A percentile compares a stretch with the other conserved stretches of the same genome.
phyloP scores from a whole-genome alignment of 2,888 invertebrate species.

The Cheilosia vulpina region DNA sequence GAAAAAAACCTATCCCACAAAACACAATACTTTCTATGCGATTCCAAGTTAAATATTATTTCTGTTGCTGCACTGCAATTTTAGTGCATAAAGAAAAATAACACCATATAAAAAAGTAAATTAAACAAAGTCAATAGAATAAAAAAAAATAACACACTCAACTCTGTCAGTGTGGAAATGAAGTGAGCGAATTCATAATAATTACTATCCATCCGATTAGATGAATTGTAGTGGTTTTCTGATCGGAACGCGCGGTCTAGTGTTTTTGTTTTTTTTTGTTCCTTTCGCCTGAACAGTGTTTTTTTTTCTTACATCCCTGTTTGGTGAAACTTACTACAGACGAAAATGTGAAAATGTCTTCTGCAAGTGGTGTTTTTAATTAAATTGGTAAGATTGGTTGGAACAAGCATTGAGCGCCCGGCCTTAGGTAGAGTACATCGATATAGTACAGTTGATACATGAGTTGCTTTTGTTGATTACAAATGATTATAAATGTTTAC shows the following conservation, averaged over 20 bases:
- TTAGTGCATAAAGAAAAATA: constrained; percentile 34
- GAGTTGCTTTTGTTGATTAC: no score
- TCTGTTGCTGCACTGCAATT: constrained; percentile 59
- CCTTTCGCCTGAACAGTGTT: not conserved
- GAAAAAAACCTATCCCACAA: constrained; percentile 1
- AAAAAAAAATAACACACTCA: not conserved
- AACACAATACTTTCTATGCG: constrained; percentile 50
- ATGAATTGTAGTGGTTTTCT: constrained; percentile 52
- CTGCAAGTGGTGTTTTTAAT: not conserved
- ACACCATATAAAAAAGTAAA: constrained; percentile 26
- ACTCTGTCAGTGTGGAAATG: constrained; percentile 33
- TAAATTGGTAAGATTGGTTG: no score
- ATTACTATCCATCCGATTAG: constrained; percentile 57
- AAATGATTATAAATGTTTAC: no score
- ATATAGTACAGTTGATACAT: no score
- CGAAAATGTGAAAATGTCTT: not conserved
- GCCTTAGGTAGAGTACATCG: no score
- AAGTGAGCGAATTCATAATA: constrained; percentile 30
- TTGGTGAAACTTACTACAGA: not conserved
- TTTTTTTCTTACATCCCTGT: not conserved
- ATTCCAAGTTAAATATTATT: constrained; percentile 65
- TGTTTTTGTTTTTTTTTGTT: not conserved
- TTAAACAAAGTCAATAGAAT: constrained; percentile 38
- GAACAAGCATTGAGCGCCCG: no score
- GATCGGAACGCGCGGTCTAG: constrained; percentile 31